Conservation (phyloP, 2,888 invertebrate species). For the Noctua janthina region DNA sequence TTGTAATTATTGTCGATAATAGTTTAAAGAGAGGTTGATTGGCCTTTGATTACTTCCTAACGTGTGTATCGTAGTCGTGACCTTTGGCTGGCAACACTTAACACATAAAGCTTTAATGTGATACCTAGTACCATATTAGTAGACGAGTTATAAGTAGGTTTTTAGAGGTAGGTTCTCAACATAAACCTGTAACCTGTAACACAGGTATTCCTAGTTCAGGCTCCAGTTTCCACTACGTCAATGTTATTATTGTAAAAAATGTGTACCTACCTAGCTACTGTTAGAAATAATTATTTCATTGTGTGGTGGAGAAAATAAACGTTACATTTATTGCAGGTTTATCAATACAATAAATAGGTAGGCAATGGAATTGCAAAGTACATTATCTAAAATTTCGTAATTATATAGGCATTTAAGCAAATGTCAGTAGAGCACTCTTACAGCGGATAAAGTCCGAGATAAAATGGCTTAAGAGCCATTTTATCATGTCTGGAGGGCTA, state of each 20-base stretch:
- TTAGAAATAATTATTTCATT: not conserved
- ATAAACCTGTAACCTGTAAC: not conserved
- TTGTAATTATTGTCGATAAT: conserved; percentile 80
- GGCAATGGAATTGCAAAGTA: not conserved
- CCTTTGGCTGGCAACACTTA: conserved; percentile 69
- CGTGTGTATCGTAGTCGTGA: conserved; percentile 75
- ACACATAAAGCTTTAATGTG: conserved; percentile 12
- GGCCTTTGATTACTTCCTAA: conserved; percentile 87
- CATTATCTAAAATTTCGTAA: conserved; percentile 23
- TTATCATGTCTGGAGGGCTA: conserved; percentile 11
- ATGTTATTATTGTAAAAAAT: not conserved
- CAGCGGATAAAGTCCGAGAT: conserved; percentile 18
- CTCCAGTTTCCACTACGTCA: not conserved
- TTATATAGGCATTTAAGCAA: conserved; percentile 39
- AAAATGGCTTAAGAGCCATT: conserved; percentile 14
- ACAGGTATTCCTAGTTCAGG: not conserved
- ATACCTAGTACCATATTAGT: conserved; percentile 29
- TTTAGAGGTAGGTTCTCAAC: not conserved
- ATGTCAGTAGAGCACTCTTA: conserved; percentile 48
- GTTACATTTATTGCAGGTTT: conserved; percentile 3
- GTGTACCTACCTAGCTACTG: not conserved
- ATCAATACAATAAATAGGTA: conserved; percentile 12
- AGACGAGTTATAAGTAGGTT: conserved; percentile 20
- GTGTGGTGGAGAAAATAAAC: not conserved
- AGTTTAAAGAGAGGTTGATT: conserved; percentile 83